These are phyloP conservation scores for Camptogramma bilineatum DNA, from an alignment of 2,888 invertebrate species.

Conservation along the genomic window DNA sequence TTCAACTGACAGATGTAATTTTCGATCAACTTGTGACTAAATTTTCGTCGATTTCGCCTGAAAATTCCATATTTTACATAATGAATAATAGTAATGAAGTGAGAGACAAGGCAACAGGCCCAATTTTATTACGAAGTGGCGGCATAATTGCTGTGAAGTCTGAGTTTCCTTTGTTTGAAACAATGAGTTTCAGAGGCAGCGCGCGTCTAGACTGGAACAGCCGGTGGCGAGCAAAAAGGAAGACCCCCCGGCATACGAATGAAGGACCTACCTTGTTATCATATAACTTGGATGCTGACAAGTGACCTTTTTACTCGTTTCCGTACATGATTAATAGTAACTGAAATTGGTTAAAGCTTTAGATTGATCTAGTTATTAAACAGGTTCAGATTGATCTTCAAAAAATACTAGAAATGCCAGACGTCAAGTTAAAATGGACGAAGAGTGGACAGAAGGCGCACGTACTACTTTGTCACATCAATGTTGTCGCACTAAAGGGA, in stretches of 20 bases:
- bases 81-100: not conserved
- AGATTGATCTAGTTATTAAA: not conserved
- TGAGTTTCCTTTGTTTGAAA: constrained; percentile 59
- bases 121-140: constrained; percentile 51
- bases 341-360: not conserved
- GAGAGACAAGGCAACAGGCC: constrained; percentile 39
- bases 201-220: constrained; percentile 52
- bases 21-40: too few species aligned
- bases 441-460: constrained; percentile 38
- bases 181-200: constrained; percentile 58
- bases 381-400: not conserved
- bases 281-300: not conserved
- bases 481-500: constrained; percentile 35
- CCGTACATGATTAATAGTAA: not conserved
- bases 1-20: not conserved
- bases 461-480: constrained; percentile 48
- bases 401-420: not conserved
- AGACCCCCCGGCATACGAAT: constrained; percentile 53
- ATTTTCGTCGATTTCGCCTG: too few species aligned
- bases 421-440: not conserved
- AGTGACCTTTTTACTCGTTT: not conserved
- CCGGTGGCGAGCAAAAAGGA: constrained; percentile 47
- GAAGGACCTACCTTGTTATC: constrained; percentile 41
- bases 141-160: constrained; percentile 51
- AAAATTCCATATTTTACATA: not conserved